Percentiles rank a stretch among this genome's conserved stretches.
These are phyloP conservation scores for Dicranocentrus wangi DNA, from an alignment of 2,888 invertebrate species.

Conservation along the genomic window DNA sequence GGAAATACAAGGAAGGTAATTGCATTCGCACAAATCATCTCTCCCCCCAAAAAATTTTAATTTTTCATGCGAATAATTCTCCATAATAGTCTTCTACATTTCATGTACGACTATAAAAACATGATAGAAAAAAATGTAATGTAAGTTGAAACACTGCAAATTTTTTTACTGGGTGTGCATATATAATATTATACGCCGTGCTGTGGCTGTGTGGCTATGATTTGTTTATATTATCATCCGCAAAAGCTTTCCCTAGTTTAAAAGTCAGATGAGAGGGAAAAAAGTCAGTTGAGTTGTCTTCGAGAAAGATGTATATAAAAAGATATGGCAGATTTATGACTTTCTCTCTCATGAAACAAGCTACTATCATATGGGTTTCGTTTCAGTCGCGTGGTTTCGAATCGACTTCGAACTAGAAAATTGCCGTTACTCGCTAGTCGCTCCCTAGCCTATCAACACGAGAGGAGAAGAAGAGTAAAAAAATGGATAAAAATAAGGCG, in stretches of 20 bases:
- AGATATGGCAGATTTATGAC: slow-evolving; percentile 60
- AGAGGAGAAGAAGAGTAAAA: neutral
- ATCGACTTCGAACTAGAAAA: neutral
- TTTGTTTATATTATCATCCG: slow-evolving; percentile 19
- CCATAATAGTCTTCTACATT: neutral
- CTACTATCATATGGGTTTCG: slow-evolving; percentile 8
- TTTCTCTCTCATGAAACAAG: slow-evolving; percentile 31
- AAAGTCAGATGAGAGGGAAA: slow-evolving; percentile 25
- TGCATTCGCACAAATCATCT: slow-evolving; percentile 19
- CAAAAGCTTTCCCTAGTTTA: slow-evolving; percentile 6
- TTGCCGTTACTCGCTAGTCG: neutral
- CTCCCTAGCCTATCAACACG: neutral
- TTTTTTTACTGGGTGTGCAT: neutral
- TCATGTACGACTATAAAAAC: neutral
- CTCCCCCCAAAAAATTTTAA: neutral
- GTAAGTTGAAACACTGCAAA: too few relatives aligned
- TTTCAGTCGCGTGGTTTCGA: slow-evolving; percentile 14
- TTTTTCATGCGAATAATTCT: slow-evolving; percentile 14
- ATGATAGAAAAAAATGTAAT: too few relatives aligned
- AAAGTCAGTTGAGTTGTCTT: slow-evolving; percentile 17
- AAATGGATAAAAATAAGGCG: neutral
- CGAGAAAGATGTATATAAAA: slow-evolving; percentile 10
- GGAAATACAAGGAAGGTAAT: neutral
- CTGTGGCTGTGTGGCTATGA: too few relatives aligned
- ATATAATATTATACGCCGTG: neutral